Evolutionary conservation across 2,797 vertebrate genomes (phyloP).

Genomic region (Alca torda): DNA sequence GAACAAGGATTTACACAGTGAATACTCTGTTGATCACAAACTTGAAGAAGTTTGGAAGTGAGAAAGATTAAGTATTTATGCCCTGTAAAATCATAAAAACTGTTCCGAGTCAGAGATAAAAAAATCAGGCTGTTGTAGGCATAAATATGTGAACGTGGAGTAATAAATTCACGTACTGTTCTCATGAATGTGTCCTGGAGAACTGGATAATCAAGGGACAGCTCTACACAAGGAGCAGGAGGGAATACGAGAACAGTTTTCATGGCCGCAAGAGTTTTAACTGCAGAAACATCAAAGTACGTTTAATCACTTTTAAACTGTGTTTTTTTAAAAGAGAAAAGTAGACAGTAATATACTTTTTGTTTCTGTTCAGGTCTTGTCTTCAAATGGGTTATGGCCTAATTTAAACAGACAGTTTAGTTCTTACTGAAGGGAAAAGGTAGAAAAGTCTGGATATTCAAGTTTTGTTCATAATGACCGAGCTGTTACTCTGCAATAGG

Average conservation of each 20-base stretch:
- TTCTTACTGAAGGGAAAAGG: neutral
- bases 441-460: neutral
- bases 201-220: constrained; percentile 21
- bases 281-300: neutral
- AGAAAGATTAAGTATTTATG: constrained; percentile 46
- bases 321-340: constrained; percentile 19
- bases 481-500: neutral
- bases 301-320: constrained; percentile 33
- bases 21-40: constrained; percentile 29
- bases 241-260: neutral
- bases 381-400: constrained; percentile 6
- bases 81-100: constrained; percentile 5
- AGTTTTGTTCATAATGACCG: neutral
- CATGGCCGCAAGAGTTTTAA: constrained; percentile 3
- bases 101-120: neutral
- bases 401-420: constrained; percentile 20
- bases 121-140: neutral
- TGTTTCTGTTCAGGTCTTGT: constrained; percentile 27
- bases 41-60: constrained; percentile 16
- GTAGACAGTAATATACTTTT: neutral
- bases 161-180: constrained; percentile 42
- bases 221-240: constrained; percentile 22
- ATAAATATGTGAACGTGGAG: neutral
- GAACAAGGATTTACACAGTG: constrained; percentile 33
- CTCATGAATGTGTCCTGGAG: constrained; percentile 20